Evolutionary conservation across 2,797 vertebrate genomes (phyloP).

Genomic region (Cyclopterus lumpus): DNA sequence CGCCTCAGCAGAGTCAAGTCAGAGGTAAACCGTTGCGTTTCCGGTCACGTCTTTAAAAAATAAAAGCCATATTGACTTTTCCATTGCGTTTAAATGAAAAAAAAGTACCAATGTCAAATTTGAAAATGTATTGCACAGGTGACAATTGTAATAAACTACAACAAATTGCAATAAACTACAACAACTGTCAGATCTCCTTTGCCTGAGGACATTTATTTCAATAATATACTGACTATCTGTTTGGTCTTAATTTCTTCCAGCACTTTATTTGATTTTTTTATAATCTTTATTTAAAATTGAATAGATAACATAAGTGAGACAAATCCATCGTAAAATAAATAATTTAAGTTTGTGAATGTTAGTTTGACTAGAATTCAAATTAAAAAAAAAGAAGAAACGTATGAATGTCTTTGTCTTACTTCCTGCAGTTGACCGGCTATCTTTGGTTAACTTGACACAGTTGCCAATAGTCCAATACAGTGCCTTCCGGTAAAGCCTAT

Average conservation of each 20-base stretch:
- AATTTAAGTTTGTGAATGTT: neutral
- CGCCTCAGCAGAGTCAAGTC: slow-evolving; percentile 40
- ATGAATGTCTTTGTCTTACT: neutral
- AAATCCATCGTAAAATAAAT: too few relatives aligned
- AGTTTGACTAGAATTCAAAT: neutral
- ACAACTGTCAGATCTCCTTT: neutral
- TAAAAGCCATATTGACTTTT: slow-evolving; percentile 4
- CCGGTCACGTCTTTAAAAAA: slow-evolving; percentile 51
- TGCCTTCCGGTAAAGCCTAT: slow-evolving; percentile 69
- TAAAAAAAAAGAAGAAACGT: neutral
- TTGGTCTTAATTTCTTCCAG: slow-evolving; percentile 31
- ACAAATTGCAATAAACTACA: neutral
- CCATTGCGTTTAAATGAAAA: neutral
- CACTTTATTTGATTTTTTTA: rapidly evolving
- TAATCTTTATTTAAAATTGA: neutral
- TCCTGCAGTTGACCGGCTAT: neutral
- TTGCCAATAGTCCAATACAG: neutral
- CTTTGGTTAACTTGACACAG: slow-evolving; percentile 26
- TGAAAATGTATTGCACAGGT: neutral
- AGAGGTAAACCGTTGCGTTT: neutral
- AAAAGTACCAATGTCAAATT: neutral
- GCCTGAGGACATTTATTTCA: neutral
- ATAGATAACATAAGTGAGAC: too few relatives aligned
- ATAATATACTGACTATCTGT: neutral
- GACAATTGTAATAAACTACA: neutral